Conservation (phyloP, 2,888 invertebrate genomes). For the Eupithecia tripunctaria region DNA sequence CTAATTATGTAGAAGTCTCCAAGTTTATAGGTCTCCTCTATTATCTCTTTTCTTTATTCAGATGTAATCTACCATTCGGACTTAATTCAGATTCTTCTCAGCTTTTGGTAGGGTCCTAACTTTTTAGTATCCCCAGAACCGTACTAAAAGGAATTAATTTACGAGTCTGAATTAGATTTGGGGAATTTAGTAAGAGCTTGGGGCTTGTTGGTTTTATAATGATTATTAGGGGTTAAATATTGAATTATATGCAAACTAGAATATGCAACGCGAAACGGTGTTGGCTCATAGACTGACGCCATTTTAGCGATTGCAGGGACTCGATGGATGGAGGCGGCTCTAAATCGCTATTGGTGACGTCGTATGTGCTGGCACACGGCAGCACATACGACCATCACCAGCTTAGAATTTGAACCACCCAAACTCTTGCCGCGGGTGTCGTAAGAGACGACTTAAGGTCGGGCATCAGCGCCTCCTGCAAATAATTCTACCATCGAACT, state of each 20-base stretch:
- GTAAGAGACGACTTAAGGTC: no score
- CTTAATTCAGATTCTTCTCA: slow-evolving; percentile 32
- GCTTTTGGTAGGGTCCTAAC: slow-evolving; percentile 19
- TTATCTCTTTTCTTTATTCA: slow-evolving; percentile 7
- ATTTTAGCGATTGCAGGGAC: neutral
- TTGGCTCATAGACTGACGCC: neutral
- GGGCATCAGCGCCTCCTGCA: no score
- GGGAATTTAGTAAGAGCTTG: slow-evolving; percentile 41
- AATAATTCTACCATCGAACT: no score
- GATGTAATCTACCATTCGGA: slow-evolving; percentile 23
- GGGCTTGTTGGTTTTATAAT: slow-evolving; percentile 30
- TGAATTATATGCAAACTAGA: neutral
- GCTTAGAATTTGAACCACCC: no score
- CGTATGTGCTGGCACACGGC: no score
- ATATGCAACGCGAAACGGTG: neutral
- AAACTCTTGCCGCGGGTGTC: no score
- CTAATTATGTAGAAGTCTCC: neutral
- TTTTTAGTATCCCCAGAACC: slow-evolving; percentile 33
- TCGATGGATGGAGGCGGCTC: neutral
- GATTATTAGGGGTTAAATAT: slow-evolving; percentile 24
- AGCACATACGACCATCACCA: no score
- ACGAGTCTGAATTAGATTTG: slow-evolving; percentile 42
- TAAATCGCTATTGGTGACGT: neutral
- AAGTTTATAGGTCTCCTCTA: neutral
- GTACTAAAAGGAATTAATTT: slow-evolving; percentile 47